A percentile compares a stretch with the other conserved stretches of the same genome.
Conservation (phyloP, 2,113 vertebrate genomes). For the Physeter macrocephalus region DNA sequence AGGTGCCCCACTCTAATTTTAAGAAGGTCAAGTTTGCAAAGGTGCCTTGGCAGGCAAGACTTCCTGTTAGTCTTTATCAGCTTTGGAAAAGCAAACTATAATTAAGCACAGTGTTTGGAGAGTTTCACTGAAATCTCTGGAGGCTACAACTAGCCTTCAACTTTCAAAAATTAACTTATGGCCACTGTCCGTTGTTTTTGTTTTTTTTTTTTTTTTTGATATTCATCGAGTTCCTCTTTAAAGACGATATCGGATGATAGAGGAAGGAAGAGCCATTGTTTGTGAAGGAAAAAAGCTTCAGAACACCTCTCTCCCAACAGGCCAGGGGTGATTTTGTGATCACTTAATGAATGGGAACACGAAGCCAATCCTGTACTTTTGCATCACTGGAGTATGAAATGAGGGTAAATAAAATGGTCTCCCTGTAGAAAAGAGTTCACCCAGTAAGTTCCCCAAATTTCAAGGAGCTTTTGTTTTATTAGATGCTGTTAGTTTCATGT, state of each 20-base stretch:
- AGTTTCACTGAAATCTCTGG: conserved; percentile 40
- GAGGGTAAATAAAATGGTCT: conserved; percentile 66
- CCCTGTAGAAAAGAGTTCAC: conserved; percentile 64
- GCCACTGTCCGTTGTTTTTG: conserved; percentile 33
- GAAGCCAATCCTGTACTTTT: conserved; percentile 28
- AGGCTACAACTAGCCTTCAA: conserved; percentile 36
- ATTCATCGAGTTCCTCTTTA: conserved; percentile 39
- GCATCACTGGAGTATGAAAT: conserved; percentile 34
- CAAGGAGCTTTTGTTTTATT: conserved; percentile 77
- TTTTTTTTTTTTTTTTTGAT: conserved; percentile 33
- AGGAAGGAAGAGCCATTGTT: not conserved
- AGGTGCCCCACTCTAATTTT: conserved; percentile 75
- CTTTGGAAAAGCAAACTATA: conserved; percentile 65
- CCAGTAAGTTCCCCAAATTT: conserved; percentile 62
- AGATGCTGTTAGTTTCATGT: conserved; percentile 76
- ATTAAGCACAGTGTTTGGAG: conserved; percentile 68
- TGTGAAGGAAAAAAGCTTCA: not conserved
- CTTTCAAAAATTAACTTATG: conserved; percentile 7
- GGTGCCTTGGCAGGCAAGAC: conserved; percentile 68
- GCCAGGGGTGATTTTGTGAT: not conserved
- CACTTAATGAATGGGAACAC: not conserved
- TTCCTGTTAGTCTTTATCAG: conserved; percentile 66
- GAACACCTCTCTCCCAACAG: conserved; percentile 21
- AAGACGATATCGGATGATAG: conserved; percentile 35
- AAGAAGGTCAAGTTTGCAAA: conserved; percentile 75